Percentiles rank a stretch among this genome's conserved stretches.
Evolutionary conservation across 2,888 invertebrate genomes (phyloP).

Genomic region (Sinopyrophorus schimmeli): DNA sequence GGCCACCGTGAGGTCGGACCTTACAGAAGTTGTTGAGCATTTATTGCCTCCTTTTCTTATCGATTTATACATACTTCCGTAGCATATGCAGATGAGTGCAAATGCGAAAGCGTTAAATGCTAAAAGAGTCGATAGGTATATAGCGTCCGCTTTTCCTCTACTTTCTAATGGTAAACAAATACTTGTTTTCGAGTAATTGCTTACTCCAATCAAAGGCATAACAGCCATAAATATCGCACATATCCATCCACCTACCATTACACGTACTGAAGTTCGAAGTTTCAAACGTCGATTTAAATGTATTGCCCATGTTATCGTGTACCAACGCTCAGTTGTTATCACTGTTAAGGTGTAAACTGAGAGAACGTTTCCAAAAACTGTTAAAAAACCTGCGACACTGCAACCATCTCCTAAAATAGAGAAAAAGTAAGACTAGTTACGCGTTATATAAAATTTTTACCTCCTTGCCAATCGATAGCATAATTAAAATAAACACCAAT

Average conservation of each 20-base stretch:
- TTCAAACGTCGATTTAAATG: conserved; percentile 65
- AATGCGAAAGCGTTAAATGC: conserved; percentile 66
- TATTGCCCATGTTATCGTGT: conserved; percentile 64
- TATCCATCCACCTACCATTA: conserved; percentile 65
- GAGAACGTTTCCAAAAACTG: conserved; percentile 66
- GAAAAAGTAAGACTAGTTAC: too few species aligned
- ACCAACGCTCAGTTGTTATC: conserved; percentile 66
- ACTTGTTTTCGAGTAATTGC: conserved; percentile 67
- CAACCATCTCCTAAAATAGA: conserved; percentile 63
- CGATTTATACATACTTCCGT: conserved; percentile 65
- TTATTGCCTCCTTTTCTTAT: conserved; percentile 61
- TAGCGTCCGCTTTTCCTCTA: conserved; percentile 57
- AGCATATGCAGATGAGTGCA: conserved; percentile 64
- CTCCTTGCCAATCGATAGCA: conserved; percentile 71
- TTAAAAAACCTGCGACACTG: conserved; percentile 66
- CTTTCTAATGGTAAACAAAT: conserved; percentile 70
- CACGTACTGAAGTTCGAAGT: conserved; percentile 59
- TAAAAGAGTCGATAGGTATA: conserved; percentile 61
- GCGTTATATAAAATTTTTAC: conserved; percentile 40
- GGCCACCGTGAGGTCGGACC: conserved; percentile 60
- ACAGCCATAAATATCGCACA: conserved; percentile 62
- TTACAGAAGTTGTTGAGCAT: conserved; percentile 54
- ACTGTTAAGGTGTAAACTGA: conserved; percentile 69
- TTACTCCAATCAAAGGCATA: conserved; percentile 65
- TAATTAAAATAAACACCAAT: conserved; percentile 68